Percentiles rank a stretch among this genome's conserved stretches.
phyloP scores from a whole-genome alignment of 92 coral and sea anemone genomes.

The Epizoanthus fatuus region DNA sequence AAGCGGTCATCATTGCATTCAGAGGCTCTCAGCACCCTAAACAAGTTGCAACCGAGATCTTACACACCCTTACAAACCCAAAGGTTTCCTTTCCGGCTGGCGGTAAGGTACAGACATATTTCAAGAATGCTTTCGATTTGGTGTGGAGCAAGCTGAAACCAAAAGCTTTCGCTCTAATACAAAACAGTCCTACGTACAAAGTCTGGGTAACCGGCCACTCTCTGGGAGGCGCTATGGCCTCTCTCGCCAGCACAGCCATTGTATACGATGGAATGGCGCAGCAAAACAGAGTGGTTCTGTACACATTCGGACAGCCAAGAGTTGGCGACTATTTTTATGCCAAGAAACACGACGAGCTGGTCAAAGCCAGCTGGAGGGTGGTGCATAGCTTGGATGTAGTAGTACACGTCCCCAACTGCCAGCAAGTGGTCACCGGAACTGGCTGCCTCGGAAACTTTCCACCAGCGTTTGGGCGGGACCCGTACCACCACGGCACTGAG shows the following conservation, averaged over 20 bases:
- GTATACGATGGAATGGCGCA: slow-evolving; percentile 4
- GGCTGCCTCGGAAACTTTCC: slow-evolving; percentile 13
- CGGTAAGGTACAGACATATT: slow-evolving; percentile 38
- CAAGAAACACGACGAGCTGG: slow-evolving; percentile 40
- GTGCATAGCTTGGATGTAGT: slow-evolving; percentile 38
- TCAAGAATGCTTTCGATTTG: slow-evolving; percentile 31
- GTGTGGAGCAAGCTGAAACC: slow-evolving; percentile 32
- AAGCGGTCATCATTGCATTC: too few relatives aligned
- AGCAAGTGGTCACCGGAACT: neutral
- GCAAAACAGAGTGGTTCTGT: neutral
- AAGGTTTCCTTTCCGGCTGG: slow-evolving; percentile 49
- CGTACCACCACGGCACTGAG: slow-evolving; percentile 58
- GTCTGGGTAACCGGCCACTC: slow-evolving; percentile 64
- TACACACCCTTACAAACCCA: slow-evolving; percentile 8
- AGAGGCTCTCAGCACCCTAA: too few relatives aligned
- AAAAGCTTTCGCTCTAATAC: neutral
- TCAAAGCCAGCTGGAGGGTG: slow-evolving; percentile 51
- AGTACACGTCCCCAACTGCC: slow-evolving; percentile 50
- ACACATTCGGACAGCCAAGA: too few relatives aligned
- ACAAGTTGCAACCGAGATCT: too few relatives aligned
- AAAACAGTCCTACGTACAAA: slow-evolving; percentile 29
- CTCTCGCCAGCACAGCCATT: slow-evolving; percentile 47
- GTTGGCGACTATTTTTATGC: slow-evolving; percentile 36
- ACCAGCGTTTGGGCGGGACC: slow-evolving; percentile 27
- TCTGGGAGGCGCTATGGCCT: slow-evolving; percentile 57